Base-by-base conservation (phyloP, 2,888 invertebrate species). In the Blera fallax region DNA sequence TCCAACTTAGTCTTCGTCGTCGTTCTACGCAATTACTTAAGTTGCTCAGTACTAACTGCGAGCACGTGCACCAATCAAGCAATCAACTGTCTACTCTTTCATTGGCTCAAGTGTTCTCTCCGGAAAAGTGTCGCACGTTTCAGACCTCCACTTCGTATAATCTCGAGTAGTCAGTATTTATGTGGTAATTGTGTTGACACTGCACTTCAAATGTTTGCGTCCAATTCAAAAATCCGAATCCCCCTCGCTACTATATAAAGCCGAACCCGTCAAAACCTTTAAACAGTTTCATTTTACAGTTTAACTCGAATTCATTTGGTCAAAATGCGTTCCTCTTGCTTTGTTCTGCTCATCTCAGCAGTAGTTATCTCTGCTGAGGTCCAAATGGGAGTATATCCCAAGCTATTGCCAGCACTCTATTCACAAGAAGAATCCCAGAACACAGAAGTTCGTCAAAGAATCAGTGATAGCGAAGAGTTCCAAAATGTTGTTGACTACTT, bases 291-390 rank as follows among this genome's bases (percentile, higher is more conserved):
- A 18, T 34, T 37, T 24, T 8, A 34, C 40, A 24, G 14, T 43
- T 72, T 5, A 10, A 43, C 2, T 34, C 8, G 16, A 29, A n/a
- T 54, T 37, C 2, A 37, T 37, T n/a, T 11, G 3, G 1, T 62
- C n/a, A 79, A 76, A 58, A 84, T 84, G 80, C 80, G 70, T 43
- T 69, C 52, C 34, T 69, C 64, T 58, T 74, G 64, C 32, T 56
- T 74, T 14, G 64, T 65, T 14, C n/a, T 84, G 21, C 58, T 80
- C 21, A 73, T 84, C 16, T 52, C 60, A 34, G 79, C 64, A 64
- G 73, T 32, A 14, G 54, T 32, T 7, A 32, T 74, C 48, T 69
- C 79, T 29, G 84, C 84, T 29, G 72, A 62, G 18, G 52, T 70
- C 16, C 48, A 50, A 34, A 16, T 65, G 24, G 56, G 45, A 32